Percentiles rank a stretch among this genome's conserved stretches.
These are phyloP conservation scores for Octonoba sinensis DNA, from an alignment of 2,888 invertebrate genomes.

Conservation along the genomic window DNA sequence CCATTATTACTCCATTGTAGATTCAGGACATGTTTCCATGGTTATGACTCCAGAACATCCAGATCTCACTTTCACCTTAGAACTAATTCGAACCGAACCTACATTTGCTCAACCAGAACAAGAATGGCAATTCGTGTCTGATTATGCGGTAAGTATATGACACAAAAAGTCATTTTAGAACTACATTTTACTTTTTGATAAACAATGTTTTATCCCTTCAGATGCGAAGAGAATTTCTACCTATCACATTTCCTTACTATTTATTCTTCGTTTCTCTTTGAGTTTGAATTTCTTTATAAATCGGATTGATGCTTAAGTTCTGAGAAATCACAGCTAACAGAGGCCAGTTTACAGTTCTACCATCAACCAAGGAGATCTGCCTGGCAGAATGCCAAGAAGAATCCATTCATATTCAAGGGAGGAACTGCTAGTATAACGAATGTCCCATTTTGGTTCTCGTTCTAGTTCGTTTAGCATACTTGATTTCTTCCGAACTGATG, in stretches of 20 bases:
- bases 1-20: conserved; percentile 29
- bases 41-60: conserved; percentile 69
- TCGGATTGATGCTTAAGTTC: background rate
- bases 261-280: background rate
- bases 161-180: background rate
- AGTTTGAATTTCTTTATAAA: background rate
- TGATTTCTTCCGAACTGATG: too few relatives aligned
- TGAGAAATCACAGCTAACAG: background rate
- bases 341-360: background rate
- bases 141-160: conserved; percentile 69
- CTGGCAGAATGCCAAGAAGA: too few relatives aligned
- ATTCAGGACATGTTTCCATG: conserved; percentile 67
- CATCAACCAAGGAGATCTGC: too few relatives aligned
- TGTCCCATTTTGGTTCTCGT: too few relatives aligned
- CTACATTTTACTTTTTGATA: background rate
- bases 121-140: conserved; percentile 71
- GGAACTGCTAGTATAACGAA: too few relatives aligned
- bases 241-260: background rate
- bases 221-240: background rate
- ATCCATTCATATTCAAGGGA: too few relatives aligned
- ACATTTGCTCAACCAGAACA: conserved; percentile 70
- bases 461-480: too few relatives aligned
- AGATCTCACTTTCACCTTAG: conserved; percentile 69
- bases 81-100: conserved; percentile 69
- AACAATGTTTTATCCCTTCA: background rate